Evolutionary conservation across 2,797 vertebrate species (phyloP).

Genomic region (Staurois parvus): DNA sequence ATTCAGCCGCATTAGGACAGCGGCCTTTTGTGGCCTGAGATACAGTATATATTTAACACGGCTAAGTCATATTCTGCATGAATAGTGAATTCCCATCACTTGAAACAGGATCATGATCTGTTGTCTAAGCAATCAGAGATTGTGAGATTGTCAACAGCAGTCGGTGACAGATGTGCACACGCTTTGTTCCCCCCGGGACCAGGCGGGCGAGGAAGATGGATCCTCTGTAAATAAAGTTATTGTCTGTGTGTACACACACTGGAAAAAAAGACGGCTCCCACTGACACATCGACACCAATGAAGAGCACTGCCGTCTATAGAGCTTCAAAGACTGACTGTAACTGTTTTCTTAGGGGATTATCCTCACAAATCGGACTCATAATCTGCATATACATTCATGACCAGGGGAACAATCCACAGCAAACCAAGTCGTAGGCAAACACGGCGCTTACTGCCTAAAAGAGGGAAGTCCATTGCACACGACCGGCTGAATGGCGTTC

Average conservation of each 20-base stretch:
- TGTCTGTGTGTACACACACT: conserved; percentile 60
- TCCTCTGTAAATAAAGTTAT: conserved; percentile 58
- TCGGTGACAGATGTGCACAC: conserved; percentile 58
- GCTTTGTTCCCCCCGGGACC: conserved; percentile 40
- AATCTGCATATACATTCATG: conserved; percentile 63
- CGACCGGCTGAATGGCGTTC: conserved; percentile 43
- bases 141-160: conserved; percentile 58
- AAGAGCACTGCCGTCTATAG: conserved; percentile 58
- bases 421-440: conserved; percentile 50
- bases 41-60: conserved; percentile 53
- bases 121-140: conserved; percentile 57
- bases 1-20: conserved; percentile 23
- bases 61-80: conserved; percentile 41
- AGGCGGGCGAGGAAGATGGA: conserved; percentile 39
- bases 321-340: conserved; percentile 60
- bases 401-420: conserved; percentile 57
- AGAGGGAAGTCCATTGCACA: conserved; percentile 49
- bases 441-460: conserved; percentile 29
- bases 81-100: conserved; percentile 52
- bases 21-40: neutral
- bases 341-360: conserved; percentile 62
- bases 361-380: conserved; percentile 58
- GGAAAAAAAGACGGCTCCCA: conserved; percentile 58
- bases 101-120: conserved; percentile 58
- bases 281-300: conserved; percentile 60